phyloP scores from a whole-genome alignment of 2,797 vertebrate species.

The Falco novaeseelandiae region DNA sequence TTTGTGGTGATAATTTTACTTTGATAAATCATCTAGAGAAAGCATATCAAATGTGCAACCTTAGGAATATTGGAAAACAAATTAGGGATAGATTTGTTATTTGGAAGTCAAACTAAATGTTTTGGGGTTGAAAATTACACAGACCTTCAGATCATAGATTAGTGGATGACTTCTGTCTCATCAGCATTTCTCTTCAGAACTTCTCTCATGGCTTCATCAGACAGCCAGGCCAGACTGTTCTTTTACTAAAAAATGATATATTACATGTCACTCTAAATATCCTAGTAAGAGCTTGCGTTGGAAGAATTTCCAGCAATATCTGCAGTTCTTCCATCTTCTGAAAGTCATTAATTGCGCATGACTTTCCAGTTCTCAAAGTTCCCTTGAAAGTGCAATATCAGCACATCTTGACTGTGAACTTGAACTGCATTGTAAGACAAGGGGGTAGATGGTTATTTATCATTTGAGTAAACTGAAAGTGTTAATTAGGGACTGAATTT shows the following conservation, averaged over 20 bases:
- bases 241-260: constrained; percentile 49
- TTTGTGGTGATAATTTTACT: not conserved
- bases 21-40: not conserved
- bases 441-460: not conserved
- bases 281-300: constrained; percentile 25
- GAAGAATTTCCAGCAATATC: constrained; percentile 58
- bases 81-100: not conserved
- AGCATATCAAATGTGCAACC: not conserved
- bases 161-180: not conserved
- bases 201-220: not conserved
- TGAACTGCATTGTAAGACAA: not conserved
- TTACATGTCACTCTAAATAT: constrained; percentile 30
- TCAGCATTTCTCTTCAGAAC: not conserved
- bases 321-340: constrained; percentile 29
- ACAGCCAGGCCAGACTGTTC: not conserved
- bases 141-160: not conserved
- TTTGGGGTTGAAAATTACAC: not conserved
- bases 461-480: not conserved
- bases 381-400: constrained; percentile 48
- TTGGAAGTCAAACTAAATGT: not conserved
- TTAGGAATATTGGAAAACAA: not conserved
- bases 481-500: not conserved
- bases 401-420: constrained; percentile 41
- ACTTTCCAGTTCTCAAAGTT: constrained; percentile 10
- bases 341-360: constrained; percentile 44